phyloP scores from a whole-genome alignment of 2,888 invertebrate genomes.

The Merodon equestris region DNA sequence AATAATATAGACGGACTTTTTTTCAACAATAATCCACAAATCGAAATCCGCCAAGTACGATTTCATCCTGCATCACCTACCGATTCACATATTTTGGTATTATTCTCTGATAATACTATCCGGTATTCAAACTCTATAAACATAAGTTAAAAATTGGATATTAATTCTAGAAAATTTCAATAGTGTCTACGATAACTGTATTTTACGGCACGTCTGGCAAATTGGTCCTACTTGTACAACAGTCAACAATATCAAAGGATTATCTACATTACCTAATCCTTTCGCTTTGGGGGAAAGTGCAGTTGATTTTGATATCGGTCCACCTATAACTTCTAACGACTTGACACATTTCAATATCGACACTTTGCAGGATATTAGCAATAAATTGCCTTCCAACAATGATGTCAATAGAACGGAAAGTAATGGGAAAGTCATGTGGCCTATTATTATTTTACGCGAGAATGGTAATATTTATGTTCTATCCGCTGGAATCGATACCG shows the following conservation, averaged over 20 bases:
- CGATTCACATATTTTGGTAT: slow-evolving; percentile 87
- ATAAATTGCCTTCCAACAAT: slow-evolving; percentile 20
- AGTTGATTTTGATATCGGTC: slow-evolving; percentile 91
- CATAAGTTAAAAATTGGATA: slow-evolving; percentile 75
- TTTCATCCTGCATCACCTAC: slow-evolving; percentile 92
- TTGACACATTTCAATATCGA: slow-evolving; percentile 2
- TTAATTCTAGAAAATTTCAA: slow-evolving; percentile 71
- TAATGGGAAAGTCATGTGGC: slow-evolving; percentile 81
- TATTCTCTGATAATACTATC: slow-evolving; percentile 92
- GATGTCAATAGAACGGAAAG: slow-evolving; percentile 65
- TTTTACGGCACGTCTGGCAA: slow-evolving; percentile 80
- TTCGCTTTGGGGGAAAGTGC: slow-evolving; percentile 89
- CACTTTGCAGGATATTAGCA: slow-evolving; percentile 68
- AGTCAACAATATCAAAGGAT: slow-evolving; percentile 65
- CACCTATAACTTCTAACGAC: slow-evolving; percentile 75
- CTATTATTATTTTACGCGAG: slow-evolving; percentile 88
- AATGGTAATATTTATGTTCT: slow-evolving; percentile 89
- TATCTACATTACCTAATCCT: slow-evolving; percentile 72
- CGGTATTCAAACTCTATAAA: slow-evolving; percentile 80
- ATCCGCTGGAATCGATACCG: slow-evolving; percentile 77
- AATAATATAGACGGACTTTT: slow-evolving; percentile 86
- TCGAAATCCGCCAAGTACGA: slow-evolving; percentile 86
- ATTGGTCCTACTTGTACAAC: slow-evolving; percentile 79
- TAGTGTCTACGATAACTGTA: slow-evolving; percentile 77
- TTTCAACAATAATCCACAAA: slow-evolving; percentile 84